Evolutionary conservation across 2,888 invertebrate species (phyloP), one percentile per base, ranked within the genome.

Genomic region (Lochmaea crataegi): DNA sequence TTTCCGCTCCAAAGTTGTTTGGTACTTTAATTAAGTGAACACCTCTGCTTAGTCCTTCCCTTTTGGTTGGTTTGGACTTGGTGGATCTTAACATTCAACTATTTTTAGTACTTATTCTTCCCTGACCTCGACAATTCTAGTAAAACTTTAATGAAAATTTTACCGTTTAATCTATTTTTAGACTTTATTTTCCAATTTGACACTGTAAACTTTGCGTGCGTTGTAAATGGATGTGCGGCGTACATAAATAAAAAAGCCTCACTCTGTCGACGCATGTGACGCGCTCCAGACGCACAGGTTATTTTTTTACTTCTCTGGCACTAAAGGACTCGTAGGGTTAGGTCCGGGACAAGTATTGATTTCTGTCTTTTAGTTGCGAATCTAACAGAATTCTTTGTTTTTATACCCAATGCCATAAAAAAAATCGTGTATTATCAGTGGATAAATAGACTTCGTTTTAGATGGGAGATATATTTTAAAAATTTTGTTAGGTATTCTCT

Each of bases 341-440:
- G 76, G 73, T 76, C 75, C 67, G 73, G 67, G 58, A 60, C 67
- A 66, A 38, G 18, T 71, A 71, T 74, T 64, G 68, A 74, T 74
- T 71, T 45, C 45, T 51, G 41, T 38, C 68, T 41, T 32, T 65
- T n/a, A n/a, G n/a, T 56, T 63, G 45, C 14, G 14, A 14, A 45
- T 45, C 11, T 14, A 45, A 45, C 42, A 42, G 32, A 32, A 32
- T 32, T 32, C 0, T 3, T 42, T 42, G 42, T 42, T 42, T 42
- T 42, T 42, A 42, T 10, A 42, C 12, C 10, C 10, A 12, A 42
- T 42, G 12, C 2, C 2, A 42, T 11, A 12, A 42, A 42, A 4
- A 32, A 32, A 32, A 32, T 22, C 2, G 1, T 22, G 2, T 22
- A n/a, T n/a, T n/a, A n/a, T 22, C 22, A 22, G 22, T 22, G 22